Evolutionary conservation across 2,888 invertebrate species (phyloP), one percentile per base, ranked within the genome.

Genomic region (Amphipoea lucens): DNA sequence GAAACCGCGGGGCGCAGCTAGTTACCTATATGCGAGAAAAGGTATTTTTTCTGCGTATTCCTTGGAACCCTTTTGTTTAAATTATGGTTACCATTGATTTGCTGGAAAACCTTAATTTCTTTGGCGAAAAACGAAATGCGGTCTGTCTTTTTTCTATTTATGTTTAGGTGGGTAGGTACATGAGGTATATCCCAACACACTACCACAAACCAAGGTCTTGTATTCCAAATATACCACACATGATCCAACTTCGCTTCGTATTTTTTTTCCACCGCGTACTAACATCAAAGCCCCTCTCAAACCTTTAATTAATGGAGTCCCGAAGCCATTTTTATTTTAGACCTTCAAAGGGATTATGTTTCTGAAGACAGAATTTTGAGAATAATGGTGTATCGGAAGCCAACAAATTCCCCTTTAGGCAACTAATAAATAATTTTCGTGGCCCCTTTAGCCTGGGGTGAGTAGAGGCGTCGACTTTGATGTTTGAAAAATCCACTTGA

Each of bases 401-500:
- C 90, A 87, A 87, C 82, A 71, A 90, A 92, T 91, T 90, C 89
- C 90, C 89, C 92, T 92, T 94, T 92, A 85, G 91, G 91, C 85
- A 90, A 93, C 93, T 94, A 94, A 95, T 94, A 95, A 94, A 94
- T 94, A 92, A 94, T 94, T 93, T 94, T 93, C 90, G 88, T 91
- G 89, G 88, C 91, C 93, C 91, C 89, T 77, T 83, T 87, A 83
- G 78, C 82, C 81, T 72, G 84, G 88, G 90, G 90, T 85, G 87
- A 79, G 82, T 77, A 79, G 85, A 91, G 87, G 91, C 90, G 92
- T 90, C 76, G 90, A 76, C 94, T 96, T 96, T 96, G 96, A 96
- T 95, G 95, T 96, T 67, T 92, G 92, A 91, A 94, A 95, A 94
- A 94, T 94, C 93, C 93, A 94, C 95, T 96, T 94, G 92, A 92